These are phyloP conservation scores for Neogale vison DNA, from an alignment of 2,113 vertebrate species.

Conservation along the genomic window DNA sequence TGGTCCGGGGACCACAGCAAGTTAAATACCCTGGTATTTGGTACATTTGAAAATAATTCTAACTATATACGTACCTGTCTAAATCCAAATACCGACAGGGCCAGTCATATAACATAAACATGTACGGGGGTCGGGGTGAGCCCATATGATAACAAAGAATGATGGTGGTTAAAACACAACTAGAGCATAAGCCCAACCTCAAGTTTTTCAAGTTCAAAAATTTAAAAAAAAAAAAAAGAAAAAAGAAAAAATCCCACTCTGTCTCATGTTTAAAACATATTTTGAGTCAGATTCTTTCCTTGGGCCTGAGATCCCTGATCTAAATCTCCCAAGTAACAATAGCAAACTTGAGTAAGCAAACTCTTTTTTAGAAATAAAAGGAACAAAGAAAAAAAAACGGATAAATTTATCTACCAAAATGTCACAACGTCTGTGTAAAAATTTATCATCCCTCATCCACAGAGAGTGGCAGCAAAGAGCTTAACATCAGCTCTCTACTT, in stretches of 20 bases:
- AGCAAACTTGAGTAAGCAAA: neutral
- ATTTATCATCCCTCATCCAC: neutral
- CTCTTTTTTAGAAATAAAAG: neutral
- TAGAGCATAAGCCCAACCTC: neutral
- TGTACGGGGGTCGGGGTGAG: neutral
- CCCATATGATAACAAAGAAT: neutral
- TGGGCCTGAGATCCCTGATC: neutral
- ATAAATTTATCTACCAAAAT: neutral
- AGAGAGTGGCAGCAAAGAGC: neutral
- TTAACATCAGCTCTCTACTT: neutral
- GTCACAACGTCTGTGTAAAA: neutral
- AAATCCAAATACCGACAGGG: neutral
- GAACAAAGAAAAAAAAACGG: neutral
- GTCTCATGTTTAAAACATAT: neutral
- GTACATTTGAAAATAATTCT: neutral
- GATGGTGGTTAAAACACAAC: neutral
- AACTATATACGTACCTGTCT: neutral
- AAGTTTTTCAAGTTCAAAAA: conserved; percentile 11
- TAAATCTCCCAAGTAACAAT: neutral
- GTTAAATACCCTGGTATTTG: neutral
- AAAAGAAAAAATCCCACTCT: neutral
- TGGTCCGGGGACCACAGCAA: neutral
- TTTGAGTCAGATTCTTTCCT: neutral
- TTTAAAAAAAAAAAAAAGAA: neutral
- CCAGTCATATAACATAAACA: neutral